Conservation (phyloP, 2,113 vertebrate genomes). For the Catharus bicknelli region DNA sequence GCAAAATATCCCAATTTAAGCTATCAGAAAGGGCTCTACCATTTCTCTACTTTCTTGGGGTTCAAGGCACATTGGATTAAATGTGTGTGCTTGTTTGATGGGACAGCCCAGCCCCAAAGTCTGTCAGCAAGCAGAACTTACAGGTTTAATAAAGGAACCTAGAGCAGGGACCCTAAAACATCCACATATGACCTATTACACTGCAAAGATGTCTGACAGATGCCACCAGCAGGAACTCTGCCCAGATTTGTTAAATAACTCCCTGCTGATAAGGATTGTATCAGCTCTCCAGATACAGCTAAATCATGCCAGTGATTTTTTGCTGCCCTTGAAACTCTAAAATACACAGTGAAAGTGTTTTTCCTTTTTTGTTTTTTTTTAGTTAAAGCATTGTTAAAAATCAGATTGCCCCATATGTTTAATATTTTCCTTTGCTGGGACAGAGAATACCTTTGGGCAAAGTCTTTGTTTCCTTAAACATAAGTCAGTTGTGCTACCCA, state of each 20-base stretch:
- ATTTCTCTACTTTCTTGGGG: background rate
- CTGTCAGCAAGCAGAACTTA: background rate
- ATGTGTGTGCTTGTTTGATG: background rate
- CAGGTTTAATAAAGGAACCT: background rate
- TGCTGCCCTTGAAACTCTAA: slow-evolving; percentile 15
- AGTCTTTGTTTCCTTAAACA: background rate
- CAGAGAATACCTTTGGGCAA: background rate
- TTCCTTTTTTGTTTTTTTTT: background rate
- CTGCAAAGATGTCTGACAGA: background rate
- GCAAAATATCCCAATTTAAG: background rate
- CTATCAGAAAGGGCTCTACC: background rate
- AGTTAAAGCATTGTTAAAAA: background rate
- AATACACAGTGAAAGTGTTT: background rate
- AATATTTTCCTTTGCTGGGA: slow-evolving; percentile 6
- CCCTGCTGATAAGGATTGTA: slow-evolving; percentile 17
- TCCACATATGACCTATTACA: background rate
- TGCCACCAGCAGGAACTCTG: background rate
- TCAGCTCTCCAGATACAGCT: slow-evolving; percentile 2
- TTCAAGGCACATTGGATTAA: background rate
- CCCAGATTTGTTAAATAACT: slow-evolving; percentile 24
- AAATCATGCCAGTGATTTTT: background rate
- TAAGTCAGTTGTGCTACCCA: background rate
- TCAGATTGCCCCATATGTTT: background rate
- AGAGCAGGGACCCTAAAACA: background rate
- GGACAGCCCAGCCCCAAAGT: background rate